phyloP scores from a whole-genome alignment of 2,113 vertebrate species.

The Paedocypris sp. region DNA sequence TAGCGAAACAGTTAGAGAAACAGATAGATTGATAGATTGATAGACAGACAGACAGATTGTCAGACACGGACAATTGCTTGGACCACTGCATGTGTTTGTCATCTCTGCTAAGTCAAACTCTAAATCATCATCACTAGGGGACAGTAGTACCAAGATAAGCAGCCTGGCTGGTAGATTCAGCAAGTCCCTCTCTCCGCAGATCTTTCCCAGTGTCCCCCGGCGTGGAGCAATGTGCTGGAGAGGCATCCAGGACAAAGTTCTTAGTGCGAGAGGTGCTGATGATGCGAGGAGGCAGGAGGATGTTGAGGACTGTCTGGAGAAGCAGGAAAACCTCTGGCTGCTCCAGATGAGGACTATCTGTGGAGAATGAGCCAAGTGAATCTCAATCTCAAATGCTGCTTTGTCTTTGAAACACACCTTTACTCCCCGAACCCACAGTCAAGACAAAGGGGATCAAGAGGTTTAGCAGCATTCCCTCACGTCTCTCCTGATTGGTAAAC shows the following conservation, averaged over 20 bases:
- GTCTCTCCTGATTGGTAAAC: constrained; percentile 98
- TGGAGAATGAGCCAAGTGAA: neutral
- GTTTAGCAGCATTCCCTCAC: constrained; percentile 98
- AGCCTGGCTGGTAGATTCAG: constrained; percentile 94
- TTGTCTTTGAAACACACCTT: constrained; percentile 69
- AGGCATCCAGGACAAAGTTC: constrained; percentile 94
- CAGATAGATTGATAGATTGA: too few relatives aligned
- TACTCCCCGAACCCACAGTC: constrained; percentile 97
- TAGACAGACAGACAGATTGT: too few relatives aligned
- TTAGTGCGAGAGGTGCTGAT: constrained; percentile 97
- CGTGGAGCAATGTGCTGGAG: constrained; percentile 92
- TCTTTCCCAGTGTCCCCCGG: constrained; percentile 88
- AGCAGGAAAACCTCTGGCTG: constrained; percentile 89
- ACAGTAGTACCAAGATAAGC: constrained; percentile 80
- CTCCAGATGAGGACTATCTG: constrained; percentile 93
- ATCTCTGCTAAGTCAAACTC: too few relatives aligned
- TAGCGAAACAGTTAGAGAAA: too few relatives aligned
- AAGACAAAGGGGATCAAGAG: constrained; percentile 96
- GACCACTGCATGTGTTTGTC: too few relatives aligned
- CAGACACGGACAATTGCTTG: too few relatives aligned
- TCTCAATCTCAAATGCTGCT: neutral
- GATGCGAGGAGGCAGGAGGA: constrained; percentile 89
- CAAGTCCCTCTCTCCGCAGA: constrained; percentile 81
- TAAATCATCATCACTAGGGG: neutral
- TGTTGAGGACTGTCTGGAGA: constrained; percentile 92